Conservation (phyloP, 2,888 invertebrate genomes). For the Beris chalybata region DNA sequence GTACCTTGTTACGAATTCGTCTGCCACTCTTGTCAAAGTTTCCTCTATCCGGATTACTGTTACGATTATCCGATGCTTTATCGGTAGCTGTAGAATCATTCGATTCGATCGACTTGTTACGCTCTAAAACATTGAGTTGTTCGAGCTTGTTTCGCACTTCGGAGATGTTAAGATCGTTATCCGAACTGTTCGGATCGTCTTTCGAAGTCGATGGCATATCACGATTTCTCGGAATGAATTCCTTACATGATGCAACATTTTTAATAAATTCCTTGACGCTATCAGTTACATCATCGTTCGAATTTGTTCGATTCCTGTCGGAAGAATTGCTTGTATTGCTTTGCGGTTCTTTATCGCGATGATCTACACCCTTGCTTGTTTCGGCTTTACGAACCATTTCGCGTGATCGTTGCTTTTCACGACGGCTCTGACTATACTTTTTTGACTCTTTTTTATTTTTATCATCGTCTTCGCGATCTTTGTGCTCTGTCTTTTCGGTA, state of each 20-base stretch:
- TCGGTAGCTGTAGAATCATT: not conserved
- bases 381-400: constrained; percentile 29
- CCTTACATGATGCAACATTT: constrained; percentile 42
- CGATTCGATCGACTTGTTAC: constrained; percentile 32
- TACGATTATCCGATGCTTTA: not conserved
- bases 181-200: constrained; percentile 7
- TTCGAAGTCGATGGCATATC: not conserved
- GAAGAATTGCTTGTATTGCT: not conserved
- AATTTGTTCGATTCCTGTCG: not conserved
- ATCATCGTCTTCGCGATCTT: constrained; percentile 38
- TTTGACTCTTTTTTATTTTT: constrained; percentile 45
- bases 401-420: constrained; percentile 38
- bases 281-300: constrained; percentile 41
- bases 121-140: constrained; percentile 36
- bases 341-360: not conserved
- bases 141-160: constrained; percentile 42
- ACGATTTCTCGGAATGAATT: constrained; percentile 41
- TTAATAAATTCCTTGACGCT: constrained; percentile 45
- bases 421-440: constrained; percentile 47
- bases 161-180: constrained; percentile 20
- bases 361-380: constrained; percentile 1
- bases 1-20: constrained; percentile 54
- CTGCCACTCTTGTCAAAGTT: constrained; percentile 38
- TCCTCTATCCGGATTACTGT: not conserved
- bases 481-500: constrained; percentile 29